Conservation (phyloP, 2,888 invertebrate genomes). For the Petrolisthes cinctipes region DNA sequence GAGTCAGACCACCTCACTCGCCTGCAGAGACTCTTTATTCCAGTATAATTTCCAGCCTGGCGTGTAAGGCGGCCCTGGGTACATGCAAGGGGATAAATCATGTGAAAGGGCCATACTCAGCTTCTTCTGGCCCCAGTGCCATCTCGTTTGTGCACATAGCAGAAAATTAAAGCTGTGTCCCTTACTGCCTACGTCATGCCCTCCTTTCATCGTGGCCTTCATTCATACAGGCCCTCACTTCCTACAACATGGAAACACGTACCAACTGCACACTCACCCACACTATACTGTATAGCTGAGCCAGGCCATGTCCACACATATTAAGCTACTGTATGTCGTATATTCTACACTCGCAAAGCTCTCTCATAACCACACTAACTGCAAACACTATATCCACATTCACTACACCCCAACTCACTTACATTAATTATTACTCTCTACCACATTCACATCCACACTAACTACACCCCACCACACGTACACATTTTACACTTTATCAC, state of each 20-base stretch:
- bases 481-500: not conserved
- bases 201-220: not conserved
- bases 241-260: too few species aligned
- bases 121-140: constrained; percentile 5
- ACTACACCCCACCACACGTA: not conserved
- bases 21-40: too few species aligned
- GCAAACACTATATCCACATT: not conserved
- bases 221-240: not conserved
- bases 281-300: not conserved
- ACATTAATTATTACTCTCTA: not conserved
- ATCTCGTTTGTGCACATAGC: constrained; percentile 17
- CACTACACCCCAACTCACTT: not conserved
- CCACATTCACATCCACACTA: not conserved
- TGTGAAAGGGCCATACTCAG: not conserved
- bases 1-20: too few species aligned
- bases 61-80: too few species aligned
- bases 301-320: too few species aligned
- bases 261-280: not conserved
- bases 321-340: too few species aligned
- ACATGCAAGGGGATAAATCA: too few species aligned
- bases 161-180: constrained; percentile 38
- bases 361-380: too few species aligned
- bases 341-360: too few species aligned
- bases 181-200: constrained; percentile 18
- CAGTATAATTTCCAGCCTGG: too few species aligned